These are phyloP conservation scores for Dermochelys coriacea DNA, from an alignment of 2,797 vertebrate genomes.

Conservation along the genomic window DNA sequence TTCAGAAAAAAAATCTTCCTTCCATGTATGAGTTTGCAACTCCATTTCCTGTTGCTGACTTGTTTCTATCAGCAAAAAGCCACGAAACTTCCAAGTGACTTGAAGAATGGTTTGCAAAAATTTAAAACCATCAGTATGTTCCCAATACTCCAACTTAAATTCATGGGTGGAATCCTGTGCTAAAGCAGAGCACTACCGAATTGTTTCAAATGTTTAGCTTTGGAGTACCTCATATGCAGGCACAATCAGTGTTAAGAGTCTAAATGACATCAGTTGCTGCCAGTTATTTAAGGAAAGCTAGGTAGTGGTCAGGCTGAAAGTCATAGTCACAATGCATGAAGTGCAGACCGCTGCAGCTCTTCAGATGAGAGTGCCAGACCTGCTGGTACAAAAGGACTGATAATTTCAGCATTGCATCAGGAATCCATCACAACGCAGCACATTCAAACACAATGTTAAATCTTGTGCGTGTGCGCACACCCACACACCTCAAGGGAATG, in stretches of 20 bases:
- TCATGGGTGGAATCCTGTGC: background rate
- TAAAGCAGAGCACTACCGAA: background rate
- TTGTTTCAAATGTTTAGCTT: background rate
- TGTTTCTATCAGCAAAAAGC: background rate
- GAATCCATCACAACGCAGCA: too few relatives aligned
- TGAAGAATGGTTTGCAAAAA: background rate
- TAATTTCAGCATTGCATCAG: too few relatives aligned
- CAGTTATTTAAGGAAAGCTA: background rate
- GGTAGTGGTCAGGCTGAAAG: too few relatives aligned
- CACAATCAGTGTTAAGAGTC: background rate
- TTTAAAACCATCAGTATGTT: background rate
- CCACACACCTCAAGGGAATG: too few relatives aligned
- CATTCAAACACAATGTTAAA: too few relatives aligned
- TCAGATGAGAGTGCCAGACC: too few relatives aligned
- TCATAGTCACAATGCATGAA: too few relatives aligned
- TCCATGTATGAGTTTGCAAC: background rate
- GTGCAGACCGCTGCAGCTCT: too few relatives aligned
- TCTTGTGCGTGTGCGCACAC: too few relatives aligned
- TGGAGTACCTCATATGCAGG: background rate
- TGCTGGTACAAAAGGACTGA: too few relatives aligned
- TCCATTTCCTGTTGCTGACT: background rate
- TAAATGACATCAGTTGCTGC: background rate
- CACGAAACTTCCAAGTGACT: accelerated
- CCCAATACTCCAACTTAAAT: background rate
- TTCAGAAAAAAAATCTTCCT: background rate